These are phyloP conservation scores for Phalera bucephala DNA, from an alignment of 2,888 invertebrate genomes.

Conservation along the genomic window DNA sequence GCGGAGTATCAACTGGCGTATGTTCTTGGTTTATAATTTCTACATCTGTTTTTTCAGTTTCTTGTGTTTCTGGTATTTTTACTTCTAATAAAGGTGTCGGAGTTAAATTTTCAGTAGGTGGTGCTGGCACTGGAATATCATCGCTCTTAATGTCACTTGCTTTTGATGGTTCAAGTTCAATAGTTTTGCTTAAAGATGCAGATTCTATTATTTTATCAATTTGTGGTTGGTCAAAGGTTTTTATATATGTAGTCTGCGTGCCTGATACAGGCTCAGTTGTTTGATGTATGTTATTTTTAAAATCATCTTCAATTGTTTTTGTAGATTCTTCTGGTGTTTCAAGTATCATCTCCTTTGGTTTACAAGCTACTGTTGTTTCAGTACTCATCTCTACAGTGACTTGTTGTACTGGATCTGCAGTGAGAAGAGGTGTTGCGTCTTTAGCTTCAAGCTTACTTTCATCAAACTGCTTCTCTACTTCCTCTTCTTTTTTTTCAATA, in stretches of 20 bases:
- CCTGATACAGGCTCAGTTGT: no score
- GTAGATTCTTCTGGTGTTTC: no score
- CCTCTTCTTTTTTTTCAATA: conserved; percentile 57
- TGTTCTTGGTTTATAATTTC: conserved; percentile 8
- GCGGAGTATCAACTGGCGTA: conserved; percentile 23
- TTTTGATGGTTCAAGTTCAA: no score
- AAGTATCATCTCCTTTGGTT: no score
- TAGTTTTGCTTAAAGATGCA: not conserved
- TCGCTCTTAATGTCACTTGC: no score
- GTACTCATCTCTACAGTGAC: conserved; percentile 12
- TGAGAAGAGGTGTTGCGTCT: no score
- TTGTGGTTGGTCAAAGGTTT: not conserved
- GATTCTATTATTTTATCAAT: not conserved
- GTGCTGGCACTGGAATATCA: not conserved
- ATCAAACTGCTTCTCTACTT: conserved; percentile 40
- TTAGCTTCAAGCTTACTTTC: conserved; percentile 12
- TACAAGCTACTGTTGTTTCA: conserved; percentile 9
- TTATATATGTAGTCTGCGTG: no score
- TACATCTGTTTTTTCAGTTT: not conserved
- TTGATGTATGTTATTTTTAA: no score
- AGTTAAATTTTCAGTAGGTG: conserved; percentile 4
- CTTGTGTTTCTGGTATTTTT: no score
- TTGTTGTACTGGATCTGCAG: no score
- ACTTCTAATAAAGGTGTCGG: no score
- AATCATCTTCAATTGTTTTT: no score